Evolutionary conservation across 1,140 invertebrate genomes (phyloP), one percentile per base, ranked within the genome.

Genomic region (Trichonephila clavipes): DNA sequence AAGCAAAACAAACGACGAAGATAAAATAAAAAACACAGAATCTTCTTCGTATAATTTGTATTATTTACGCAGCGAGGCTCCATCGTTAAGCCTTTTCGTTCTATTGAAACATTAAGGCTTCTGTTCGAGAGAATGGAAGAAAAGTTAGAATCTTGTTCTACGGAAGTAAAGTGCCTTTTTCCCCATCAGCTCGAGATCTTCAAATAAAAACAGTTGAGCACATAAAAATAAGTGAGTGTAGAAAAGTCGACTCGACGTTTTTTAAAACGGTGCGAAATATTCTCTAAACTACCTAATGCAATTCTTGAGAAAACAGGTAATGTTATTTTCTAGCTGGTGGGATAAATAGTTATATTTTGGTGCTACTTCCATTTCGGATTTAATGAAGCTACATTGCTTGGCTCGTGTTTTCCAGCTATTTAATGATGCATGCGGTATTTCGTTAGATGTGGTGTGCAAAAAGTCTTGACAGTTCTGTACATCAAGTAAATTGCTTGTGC

Each of bases 61-160:
- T 87, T 87, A 87, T 64, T 87, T 87, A 87, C 61, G 85, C 85
- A 62, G 85, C 34, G 62, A 83, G 28, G 34, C 28, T 21, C 18
- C 59, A 28, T 87, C 61, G 61, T 87, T 87, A 87, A 62, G 61
- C 58, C 61, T 61, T 87, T 87, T 87, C 85, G 14, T 87, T 87
- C 85, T 59, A 62, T 64, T 62, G 58, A 87, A 87, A 87, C 85
- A 87, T 87, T 64, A 87, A 62, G 61, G 85, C 28, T 40, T 77
- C 24, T 16, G 85, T 18, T 64, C n/a, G n/a, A n/a, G 40, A 87
- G 51, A 87, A 87, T 66, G 40, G 85, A 61, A 40, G 85, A 87
- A 87, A 87, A 87, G 59, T 40, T 87, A 64, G 61, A 19, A 61
- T 64, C 85, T 64, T 62, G 85, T 64, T 87, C 51, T 64, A 21